Base-by-base conservation (phyloP, 2,797 vertebrate species). In the Cheirogaleus major region DNA sequence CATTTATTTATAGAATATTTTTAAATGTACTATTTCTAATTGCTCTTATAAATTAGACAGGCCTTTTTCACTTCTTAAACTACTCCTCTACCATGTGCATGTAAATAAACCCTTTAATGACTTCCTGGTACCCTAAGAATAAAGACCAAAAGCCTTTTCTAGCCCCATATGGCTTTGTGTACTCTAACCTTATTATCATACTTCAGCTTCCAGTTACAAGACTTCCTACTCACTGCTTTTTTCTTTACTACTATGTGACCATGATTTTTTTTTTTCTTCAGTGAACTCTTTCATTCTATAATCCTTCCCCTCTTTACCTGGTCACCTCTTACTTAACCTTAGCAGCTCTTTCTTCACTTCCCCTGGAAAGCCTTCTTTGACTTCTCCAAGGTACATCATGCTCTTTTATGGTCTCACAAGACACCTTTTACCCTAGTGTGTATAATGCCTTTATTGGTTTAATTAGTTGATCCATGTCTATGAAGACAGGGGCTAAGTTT, bases 1-100 rank as follows among this genome's bases (percentile, higher is more conserved):
- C 30, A 78, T 92, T 82, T 85, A 75, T 83, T 80, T 83, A 57
- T 25, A 88, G 22, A 89, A 81, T 45, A 72, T 69, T 63, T 91
- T 57, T 67, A 72, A 93, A 70, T 88, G 59, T 11, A 32, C 0
- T 79, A 38, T 89, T 87, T 92, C 35, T 52, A 95, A 76, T 76
- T 70, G 14, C 13, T 89, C 30, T 80, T 81, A 76, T 82, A 45
- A 95, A 87, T 18, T 70, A 12, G 50, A 48, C 63, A 45, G n/a
- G 25, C 22, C 23, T 69, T 87, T 85, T 48, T n/a, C 45, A 70
- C 27, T 65, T 73, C 50, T 85, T 75, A 91, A 86, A 12, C 41
- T 70, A 57, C 14, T 38, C 11, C 20, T 69, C 15, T 80, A 63
- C 73, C 8, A 63, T 93, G 80, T 91, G n/a, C 45, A 55, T 75